phyloP scores from a whole-genome alignment of 2,797 vertebrate species.

The Poeciliopsis turneri region DNA sequence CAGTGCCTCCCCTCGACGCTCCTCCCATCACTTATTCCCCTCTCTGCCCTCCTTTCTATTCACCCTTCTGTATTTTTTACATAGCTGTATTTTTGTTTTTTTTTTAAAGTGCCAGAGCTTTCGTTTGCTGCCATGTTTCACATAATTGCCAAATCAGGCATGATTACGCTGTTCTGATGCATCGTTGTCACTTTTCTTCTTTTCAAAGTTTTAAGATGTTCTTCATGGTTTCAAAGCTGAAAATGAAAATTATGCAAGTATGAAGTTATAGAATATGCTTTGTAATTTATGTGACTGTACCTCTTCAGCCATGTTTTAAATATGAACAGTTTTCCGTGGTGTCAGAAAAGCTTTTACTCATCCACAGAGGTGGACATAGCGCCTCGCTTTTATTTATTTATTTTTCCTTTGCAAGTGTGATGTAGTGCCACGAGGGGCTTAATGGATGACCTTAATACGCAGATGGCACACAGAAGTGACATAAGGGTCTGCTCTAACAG shows the following conservation, averaged over 20 bases:
- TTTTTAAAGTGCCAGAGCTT: constrained; percentile 45
- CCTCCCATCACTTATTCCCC: constrained; percentile 32
- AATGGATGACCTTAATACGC: constrained; percentile 77
- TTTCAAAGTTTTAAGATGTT: constrained; percentile 7
- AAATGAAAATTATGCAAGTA: neutral
- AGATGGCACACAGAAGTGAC: constrained; percentile 65
- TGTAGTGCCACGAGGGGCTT: constrained; percentile 45
- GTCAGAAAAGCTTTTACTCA: constrained; percentile 35
- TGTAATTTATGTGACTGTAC: neutral
- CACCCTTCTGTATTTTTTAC: neutral
- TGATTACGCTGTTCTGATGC: constrained; percentile 57
- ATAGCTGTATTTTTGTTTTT: constrained; percentile 6
- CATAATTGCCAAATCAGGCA: constrained; percentile 61
- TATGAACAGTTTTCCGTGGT: constrained; percentile 8
- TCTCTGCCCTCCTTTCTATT: neutral
- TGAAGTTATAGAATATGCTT: neutral
- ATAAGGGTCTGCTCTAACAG: constrained; percentile 34
- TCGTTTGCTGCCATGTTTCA: constrained; percentile 48
- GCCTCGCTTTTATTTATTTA: constrained; percentile 11
- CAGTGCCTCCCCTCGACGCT: constrained; percentile 44
- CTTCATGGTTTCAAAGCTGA: neutral
- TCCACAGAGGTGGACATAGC: constrained; percentile 23
- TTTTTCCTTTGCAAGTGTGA: constrained; percentile 7
- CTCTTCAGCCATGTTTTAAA: constrained; percentile 14
- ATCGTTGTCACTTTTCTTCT: constrained; percentile 28